These are phyloP conservation scores for Pituophis catenifer DNA, from an alignment of 2,113 vertebrate species.

Conservation along the genomic window DNA sequence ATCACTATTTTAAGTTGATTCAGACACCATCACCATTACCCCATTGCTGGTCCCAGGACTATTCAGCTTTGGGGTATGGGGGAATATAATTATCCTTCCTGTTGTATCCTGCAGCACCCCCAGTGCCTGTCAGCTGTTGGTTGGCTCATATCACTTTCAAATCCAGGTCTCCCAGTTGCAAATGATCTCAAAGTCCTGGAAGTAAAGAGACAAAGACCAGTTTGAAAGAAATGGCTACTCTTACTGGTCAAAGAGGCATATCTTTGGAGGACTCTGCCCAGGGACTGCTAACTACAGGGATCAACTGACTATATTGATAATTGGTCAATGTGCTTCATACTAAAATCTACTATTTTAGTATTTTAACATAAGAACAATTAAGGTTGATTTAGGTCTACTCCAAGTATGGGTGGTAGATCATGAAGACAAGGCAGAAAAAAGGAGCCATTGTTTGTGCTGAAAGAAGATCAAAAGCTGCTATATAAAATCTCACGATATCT, in stretches of 20 bases:
- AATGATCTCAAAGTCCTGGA: background rate
- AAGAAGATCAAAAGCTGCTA: background rate
- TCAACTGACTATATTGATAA: background rate
- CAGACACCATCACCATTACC: background rate
- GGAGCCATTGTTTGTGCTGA: background rate
- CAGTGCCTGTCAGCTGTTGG: background rate
- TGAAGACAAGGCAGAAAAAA: background rate
- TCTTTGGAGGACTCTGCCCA: background rate
- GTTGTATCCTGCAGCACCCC: background rate
- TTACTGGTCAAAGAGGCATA: background rate
- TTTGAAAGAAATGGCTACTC: background rate
- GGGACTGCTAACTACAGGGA: background rate
- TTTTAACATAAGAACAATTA: background rate
- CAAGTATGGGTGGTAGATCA: background rate
- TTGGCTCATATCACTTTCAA: background rate
- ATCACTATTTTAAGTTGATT: background rate
- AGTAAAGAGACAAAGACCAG: background rate
- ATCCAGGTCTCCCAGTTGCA: background rate
- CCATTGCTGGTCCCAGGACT: background rate
- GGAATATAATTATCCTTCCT: background rate
- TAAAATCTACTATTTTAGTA: background rate
- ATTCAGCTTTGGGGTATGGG: background rate
- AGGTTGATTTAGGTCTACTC: background rate
- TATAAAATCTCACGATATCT: background rate
- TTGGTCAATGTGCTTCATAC: background rate